phyloP scores from a whole-genome alignment of 2,888 invertebrate genomes.

The Thereva nobilitata region DNA sequence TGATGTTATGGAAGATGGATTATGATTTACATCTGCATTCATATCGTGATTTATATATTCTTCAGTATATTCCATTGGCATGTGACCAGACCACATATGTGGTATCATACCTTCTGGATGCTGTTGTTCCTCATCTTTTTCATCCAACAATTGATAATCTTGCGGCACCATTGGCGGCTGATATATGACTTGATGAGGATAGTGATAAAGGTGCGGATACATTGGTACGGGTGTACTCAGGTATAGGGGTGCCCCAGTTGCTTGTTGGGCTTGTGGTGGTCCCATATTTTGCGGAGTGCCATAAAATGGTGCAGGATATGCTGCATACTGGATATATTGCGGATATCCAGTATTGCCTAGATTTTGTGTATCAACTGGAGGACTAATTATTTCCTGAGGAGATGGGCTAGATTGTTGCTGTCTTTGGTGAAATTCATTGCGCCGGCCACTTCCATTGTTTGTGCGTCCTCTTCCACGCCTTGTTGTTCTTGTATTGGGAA shows the following conservation, averaged over 20 bases:
- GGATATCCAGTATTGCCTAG: constrained; percentile 34
- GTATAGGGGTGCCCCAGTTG: constrained; percentile 52
- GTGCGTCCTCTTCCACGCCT: constrained; percentile 51
- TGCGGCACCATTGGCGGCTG: constrained; percentile 50
- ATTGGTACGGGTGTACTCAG: constrained; percentile 49
- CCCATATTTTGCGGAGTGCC: constrained; percentile 48
- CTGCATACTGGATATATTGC: constrained; percentile 44
- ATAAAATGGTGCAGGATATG: constrained; percentile 48
- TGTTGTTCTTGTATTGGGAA: constrained; percentile 45
- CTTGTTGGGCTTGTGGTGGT: constrained; percentile 56
- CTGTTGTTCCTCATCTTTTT: constrained; percentile 50
- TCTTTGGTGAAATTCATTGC: constrained; percentile 52
- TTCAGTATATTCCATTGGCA: constrained; percentile 51
- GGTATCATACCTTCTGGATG: constrained; percentile 28
- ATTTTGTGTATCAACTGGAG: constrained; percentile 45
- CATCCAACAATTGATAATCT: constrained; percentile 53
- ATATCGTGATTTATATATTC: constrained; percentile 49
- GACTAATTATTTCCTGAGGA: constrained; percentile 46
- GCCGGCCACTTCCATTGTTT: constrained; percentile 49
- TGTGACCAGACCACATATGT: constrained; percentile 49
- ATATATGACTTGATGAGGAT: constrained; percentile 48
- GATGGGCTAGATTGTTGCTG: constrained; percentile 45
- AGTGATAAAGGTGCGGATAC: constrained; percentile 51
- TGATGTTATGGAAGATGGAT: constrained; percentile 50
- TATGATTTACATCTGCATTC: constrained; percentile 54